Percentiles rank a stretch among this genome's conserved stretches.
phyloP scores from a whole-genome alignment of 1,140 invertebrate genomes.

The Pinna nobilis region DNA sequence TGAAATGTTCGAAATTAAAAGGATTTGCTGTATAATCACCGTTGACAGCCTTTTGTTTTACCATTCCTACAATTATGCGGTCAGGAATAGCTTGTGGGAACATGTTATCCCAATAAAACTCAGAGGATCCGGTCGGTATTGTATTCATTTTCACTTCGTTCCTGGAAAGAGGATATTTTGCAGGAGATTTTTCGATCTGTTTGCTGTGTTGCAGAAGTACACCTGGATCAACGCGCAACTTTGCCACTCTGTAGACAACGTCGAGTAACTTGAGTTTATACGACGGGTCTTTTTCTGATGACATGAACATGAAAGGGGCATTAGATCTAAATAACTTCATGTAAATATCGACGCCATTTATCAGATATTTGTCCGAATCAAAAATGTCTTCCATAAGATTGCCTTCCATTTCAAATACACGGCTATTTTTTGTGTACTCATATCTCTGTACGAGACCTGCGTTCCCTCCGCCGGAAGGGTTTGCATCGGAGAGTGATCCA shows the following conservation, averaged over 20 bases:
- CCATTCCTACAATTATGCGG: neutral
- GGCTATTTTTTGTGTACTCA: conserved; percentile 12
- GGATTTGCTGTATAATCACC: conserved; percentile 21
- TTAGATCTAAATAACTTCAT: conserved; percentile 8
- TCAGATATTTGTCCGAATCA: conserved; percentile 13
- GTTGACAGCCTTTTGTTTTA: neutral
- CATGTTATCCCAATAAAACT: conserved; percentile 19
- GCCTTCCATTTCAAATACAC: conserved; percentile 19
- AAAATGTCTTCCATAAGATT: conserved; percentile 1
- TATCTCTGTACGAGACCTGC: conserved; percentile 8
- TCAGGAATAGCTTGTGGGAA: neutral
- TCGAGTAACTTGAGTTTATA: conserved; percentile 14
- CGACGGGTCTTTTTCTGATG: neutral
- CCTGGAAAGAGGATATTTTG: conserved; percentile 4
- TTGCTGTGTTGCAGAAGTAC: conserved; percentile 4
- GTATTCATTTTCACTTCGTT: conserved; percentile 14
- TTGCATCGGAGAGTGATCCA: neutral
- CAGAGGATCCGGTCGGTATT: conserved; percentile 5
- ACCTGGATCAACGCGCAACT: conserved; percentile 8
- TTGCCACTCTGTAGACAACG: neutral
- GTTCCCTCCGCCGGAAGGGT: neutral
- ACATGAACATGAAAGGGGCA: conserved; percentile 10
- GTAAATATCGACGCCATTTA: conserved; percentile 19
- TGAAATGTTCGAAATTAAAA: conserved; percentile 24
- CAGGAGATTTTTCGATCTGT: neutral